These are phyloP conservation scores for Dicycla oo DNA, from an alignment of 2,888 invertebrate genomes.

Conservation along the genomic window DNA sequence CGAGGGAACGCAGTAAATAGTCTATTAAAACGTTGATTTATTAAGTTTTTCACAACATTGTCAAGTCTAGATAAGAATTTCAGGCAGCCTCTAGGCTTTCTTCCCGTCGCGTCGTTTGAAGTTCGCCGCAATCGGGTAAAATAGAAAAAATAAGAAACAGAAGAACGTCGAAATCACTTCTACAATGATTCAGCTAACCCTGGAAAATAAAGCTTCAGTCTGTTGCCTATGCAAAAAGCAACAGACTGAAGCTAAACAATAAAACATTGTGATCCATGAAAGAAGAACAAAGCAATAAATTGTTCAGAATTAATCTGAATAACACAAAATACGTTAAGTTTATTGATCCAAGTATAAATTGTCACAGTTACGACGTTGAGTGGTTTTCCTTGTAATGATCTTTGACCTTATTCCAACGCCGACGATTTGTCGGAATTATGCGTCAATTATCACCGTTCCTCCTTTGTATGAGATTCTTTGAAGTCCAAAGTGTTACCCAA, in stretches of 20 bases:
- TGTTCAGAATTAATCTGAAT: conserved; percentile 37
- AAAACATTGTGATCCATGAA: conserved; percentile 30
- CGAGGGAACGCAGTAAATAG: background rate
- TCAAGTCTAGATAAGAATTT: background rate
- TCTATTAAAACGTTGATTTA: background rate
- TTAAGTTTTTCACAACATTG: background rate
- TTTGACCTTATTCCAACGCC: conserved; percentile 50
- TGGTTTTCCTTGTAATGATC: conserved; percentile 58
- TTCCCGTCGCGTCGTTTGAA: background rate
- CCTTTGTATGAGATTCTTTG: conserved; percentile 52
- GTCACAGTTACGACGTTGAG: conserved; percentile 38
- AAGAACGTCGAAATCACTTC: background rate
- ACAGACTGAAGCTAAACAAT: conserved; percentile 5
- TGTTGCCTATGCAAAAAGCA: conserved; percentile 6
- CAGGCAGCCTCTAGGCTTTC: background rate
- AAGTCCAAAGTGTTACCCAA: conserved; percentile 54
- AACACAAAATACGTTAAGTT: conserved; percentile 40
- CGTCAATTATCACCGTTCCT: conserved; percentile 53
- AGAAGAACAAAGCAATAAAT: conserved; percentile 34
- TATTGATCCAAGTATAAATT: conserved; percentile 50
- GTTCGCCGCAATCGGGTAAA: background rate
- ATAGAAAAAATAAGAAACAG: background rate
- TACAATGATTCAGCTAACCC: background rate
- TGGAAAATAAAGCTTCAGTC: no score
- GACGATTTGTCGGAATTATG: conserved; percentile 56